Conservation (phyloP, 2,113 vertebrate genomes). For the Mustela nigripes region DNA sequence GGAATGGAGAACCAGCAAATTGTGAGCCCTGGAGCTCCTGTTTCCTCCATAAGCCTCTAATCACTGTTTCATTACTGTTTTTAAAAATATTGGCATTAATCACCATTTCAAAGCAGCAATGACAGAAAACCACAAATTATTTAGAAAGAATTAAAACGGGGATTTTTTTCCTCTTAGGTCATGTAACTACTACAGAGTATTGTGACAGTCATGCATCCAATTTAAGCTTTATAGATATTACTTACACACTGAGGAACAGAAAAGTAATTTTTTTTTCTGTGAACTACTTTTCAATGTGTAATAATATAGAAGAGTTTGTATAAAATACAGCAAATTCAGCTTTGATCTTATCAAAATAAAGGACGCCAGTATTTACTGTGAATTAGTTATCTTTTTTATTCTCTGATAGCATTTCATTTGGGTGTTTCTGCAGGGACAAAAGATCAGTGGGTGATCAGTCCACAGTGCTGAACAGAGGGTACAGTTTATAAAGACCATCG, state of each 20-base stretch:
- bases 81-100: neutral
- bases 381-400: neutral
- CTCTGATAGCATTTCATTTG: neutral
- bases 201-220: neutral
- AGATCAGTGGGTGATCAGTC: neutral
- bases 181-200: neutral
- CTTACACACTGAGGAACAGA: neutral
- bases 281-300: neutral
- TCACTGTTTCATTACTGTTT: neutral
- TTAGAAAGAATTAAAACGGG: neutral
- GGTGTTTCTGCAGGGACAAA: neutral
- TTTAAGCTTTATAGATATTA: neutral
- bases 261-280: neutral
- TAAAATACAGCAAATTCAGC: neutral
- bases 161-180: constrained; percentile 1
- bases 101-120: constrained; percentile 1
- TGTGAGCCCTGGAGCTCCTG: neutral
- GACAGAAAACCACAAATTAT: neutral
- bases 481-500: neutral
- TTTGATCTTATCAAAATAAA: neutral
- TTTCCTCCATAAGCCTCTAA: neutral
- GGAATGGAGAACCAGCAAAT: neutral
- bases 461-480: neutral
- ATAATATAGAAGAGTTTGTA: neutral
- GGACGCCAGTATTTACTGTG: neutral